phyloP scores from a whole-genome alignment of 2,888 invertebrate genomes.

The Xiphydria camelus region DNA sequence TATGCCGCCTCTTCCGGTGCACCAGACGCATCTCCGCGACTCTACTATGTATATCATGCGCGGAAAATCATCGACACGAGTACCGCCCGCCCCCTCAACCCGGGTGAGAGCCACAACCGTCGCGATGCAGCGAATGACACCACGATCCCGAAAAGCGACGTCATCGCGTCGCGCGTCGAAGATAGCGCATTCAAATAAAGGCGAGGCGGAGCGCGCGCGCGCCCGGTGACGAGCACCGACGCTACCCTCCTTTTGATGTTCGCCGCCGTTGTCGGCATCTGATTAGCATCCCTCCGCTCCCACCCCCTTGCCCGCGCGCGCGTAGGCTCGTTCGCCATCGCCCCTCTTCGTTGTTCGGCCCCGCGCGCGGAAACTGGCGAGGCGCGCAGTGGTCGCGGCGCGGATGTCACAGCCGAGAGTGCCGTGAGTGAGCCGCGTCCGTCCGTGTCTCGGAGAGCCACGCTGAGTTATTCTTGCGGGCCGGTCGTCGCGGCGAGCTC shows the following conservation, averaged over 20 bases:
- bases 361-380: too few relatives aligned
- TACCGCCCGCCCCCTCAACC: too few relatives aligned
- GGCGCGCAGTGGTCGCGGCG: too few relatives aligned
- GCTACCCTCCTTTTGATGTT: constrained; percentile 49
- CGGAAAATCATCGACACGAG: too few relatives aligned
- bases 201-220: constrained; percentile 37
- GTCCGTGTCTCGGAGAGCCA: constrained; percentile 27
- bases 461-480: constrained; percentile 48
- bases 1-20: too few relatives aligned
- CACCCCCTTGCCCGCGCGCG: constrained; percentile 8
- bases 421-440: constrained; percentile 43
- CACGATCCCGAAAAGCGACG: background rate
- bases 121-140: too few relatives aligned
- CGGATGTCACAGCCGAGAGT: constrained; percentile 13
- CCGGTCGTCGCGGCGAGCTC: constrained; percentile 27
- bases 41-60: too few relatives aligned
- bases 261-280: constrained; percentile 55
- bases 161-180: constrained; percentile 11
- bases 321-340: too few relatives aligned
- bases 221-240: constrained; percentile 47
- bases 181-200: constrained; percentile 49
- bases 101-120: too few relatives aligned
- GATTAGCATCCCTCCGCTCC: constrained; percentile 52
- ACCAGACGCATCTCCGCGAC: too few relatives aligned
- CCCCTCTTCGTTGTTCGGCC: too few relatives aligned